These are phyloP conservation scores for Vultur gryphus DNA, from an alignment of 2,797 vertebrate genomes.

Conservation along the genomic window DNA sequence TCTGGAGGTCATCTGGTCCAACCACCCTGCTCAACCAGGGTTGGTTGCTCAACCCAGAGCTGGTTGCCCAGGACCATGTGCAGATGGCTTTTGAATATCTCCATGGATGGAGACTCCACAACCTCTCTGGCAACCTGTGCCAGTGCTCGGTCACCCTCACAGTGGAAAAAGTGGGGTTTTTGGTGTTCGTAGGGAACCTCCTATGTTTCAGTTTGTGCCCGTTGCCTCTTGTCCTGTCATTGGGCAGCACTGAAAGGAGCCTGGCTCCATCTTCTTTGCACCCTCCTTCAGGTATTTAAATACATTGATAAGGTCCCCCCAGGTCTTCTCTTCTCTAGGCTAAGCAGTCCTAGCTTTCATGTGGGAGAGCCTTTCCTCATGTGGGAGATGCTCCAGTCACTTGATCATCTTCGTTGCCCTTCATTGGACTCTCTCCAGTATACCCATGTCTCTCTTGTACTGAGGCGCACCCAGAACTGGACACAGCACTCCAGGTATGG, in stretches of 20 bases:
- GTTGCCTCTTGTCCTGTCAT: neutral
- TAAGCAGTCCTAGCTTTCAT: neutral
- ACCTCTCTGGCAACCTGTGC: neutral
- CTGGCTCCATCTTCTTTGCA: neutral
- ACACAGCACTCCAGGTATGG: neutral
- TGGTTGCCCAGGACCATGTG: neutral
- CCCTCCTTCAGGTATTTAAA: neutral
- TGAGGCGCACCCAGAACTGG: neutral
- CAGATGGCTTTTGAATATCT: neutral
- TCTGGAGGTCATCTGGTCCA: neutral
- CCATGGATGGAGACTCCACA: neutral
- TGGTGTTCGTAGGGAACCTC: neutral
- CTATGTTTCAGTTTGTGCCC: neutral
- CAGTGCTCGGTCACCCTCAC: neutral
- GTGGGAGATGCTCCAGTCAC: neutral
- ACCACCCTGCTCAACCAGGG: neutral
- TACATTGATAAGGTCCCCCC: neutral
- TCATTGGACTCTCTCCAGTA: neutral
- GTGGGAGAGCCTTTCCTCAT: neutral
- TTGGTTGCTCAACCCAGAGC: neutral
- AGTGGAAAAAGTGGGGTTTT: neutral
- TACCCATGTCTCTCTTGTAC: neutral
- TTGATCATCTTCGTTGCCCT: neutral
- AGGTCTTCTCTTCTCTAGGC: neutral
- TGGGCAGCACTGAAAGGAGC: neutral